Conservation (phyloP, 2,113 vertebrate genomes). For the Callaeas wilsoni region DNA sequence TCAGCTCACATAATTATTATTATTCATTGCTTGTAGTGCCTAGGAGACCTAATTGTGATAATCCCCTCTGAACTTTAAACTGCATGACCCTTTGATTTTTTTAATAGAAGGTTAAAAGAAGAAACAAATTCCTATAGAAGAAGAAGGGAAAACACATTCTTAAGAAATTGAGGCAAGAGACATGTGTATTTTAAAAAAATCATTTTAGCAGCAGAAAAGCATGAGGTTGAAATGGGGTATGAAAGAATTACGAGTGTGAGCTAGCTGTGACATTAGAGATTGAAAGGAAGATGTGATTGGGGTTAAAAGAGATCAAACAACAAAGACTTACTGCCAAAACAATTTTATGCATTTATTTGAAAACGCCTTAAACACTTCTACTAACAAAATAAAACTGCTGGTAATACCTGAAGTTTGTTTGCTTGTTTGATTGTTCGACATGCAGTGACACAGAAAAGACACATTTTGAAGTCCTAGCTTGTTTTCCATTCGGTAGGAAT, state of each 20-base stretch:
- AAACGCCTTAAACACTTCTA: not conserved
- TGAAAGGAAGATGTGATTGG: conserved; percentile 53
- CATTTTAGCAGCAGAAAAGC: not conserved
- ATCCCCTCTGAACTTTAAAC: conserved; percentile 48
- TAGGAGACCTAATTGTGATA: conserved; percentile 61
- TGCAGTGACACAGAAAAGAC: not conserved
- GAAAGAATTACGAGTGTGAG: conserved; percentile 3
- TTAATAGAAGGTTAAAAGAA: conserved; percentile 39
- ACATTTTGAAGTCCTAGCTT: not conserved
- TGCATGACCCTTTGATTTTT: conserved; percentile 18
- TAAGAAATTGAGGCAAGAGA: not conserved
- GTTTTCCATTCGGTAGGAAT: not conserved
- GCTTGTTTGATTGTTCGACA: not conserved
- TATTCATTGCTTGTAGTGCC: conserved; percentile 43
- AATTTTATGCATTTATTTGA: conserved; percentile 21
- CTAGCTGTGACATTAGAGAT: conserved; percentile 21
- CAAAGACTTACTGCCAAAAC: conserved; percentile 51
- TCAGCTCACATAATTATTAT: conserved; percentile 34
- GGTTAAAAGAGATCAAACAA: conserved; percentile 50
- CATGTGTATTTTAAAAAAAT: not conserved
- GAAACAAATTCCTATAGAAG: conserved; percentile 44
- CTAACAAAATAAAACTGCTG: not conserved
- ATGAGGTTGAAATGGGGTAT: not conserved
- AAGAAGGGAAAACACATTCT: conserved; percentile 17
- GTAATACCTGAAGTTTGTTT: not conserved